These are phyloP conservation scores for Pristionchus maxplancki DNA, from an alignment of 2,888 invertebrate genomes.

Conservation along the genomic window DNA sequence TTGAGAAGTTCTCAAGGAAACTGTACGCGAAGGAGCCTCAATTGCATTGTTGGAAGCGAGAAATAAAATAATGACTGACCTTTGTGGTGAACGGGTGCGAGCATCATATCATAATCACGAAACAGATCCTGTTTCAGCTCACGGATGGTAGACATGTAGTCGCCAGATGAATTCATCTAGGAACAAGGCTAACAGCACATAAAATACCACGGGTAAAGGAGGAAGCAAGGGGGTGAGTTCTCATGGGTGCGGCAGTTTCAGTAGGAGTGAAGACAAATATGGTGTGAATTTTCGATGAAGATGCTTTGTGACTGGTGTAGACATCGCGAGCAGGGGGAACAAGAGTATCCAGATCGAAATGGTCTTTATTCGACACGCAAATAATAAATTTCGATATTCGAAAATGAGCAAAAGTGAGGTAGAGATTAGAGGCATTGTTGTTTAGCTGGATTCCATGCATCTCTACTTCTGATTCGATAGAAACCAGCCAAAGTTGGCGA, in stretches of 20 bases:
- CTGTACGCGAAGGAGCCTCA: background rate
- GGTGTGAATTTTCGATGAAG: background rate
- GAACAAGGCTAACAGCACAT: background rate
- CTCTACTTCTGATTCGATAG: background rate
- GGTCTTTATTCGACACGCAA: background rate
- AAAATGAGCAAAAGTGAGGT: no score
- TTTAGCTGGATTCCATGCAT: no score
- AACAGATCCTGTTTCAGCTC: background rate
- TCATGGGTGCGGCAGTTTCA: background rate
- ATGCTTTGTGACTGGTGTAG: background rate
- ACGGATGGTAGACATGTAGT: background rate
- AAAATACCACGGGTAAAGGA: background rate
- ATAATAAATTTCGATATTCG: no score
- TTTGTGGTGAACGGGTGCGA: conserved; percentile 5
- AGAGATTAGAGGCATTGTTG: no score
- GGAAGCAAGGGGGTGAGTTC: background rate
- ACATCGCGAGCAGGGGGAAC: background rate
- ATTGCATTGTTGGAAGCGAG: background rate
- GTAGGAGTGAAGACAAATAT: background rate
- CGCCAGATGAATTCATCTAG: background rate
- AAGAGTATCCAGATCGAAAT: no score
- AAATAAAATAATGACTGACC: background rate
- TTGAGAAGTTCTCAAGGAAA: conserved; percentile 1
- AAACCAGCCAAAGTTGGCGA: background rate
- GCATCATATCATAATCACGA: background rate